Evolutionary conservation across 1,140 invertebrate genomes (phyloP).

Genomic region (Papilio polyxenes): DNA sequence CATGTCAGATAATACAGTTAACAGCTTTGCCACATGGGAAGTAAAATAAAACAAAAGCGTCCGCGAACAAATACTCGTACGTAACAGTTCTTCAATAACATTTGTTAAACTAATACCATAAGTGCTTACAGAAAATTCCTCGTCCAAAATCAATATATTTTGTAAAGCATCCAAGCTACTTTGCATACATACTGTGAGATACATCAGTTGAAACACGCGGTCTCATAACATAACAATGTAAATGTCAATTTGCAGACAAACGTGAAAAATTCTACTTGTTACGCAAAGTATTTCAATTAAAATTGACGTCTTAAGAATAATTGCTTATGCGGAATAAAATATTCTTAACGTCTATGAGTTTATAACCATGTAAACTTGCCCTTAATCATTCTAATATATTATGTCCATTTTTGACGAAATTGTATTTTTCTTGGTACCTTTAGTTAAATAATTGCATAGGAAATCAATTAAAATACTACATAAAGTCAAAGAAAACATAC

Average conservation of each 20-base stretch:
- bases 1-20: neutral
- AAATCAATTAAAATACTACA: neutral
- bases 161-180: constrained; percentile 31
- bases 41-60: neutral
- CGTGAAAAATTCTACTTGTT: constrained; percentile 48
- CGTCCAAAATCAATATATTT: constrained; percentile 8
- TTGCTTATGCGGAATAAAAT: neutral
- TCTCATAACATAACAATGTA: constrained; percentile 60
- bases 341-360: neutral
- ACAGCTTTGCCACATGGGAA: neutral
- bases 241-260: constrained; percentile 48
- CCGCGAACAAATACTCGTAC: neutral
- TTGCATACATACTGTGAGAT: constrained; percentile 47
- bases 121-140: neutral
- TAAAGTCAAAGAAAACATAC: constrained; percentile 13
- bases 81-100: neutral
- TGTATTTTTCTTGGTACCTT: neutral
- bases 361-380: neutral
- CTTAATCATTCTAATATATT: neutral
- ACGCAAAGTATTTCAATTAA: constrained; percentile 30
- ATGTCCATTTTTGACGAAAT: neutral
- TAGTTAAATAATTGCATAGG: neutral
- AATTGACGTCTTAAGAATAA: neutral
- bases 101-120: constrained; percentile 10
- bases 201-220: constrained; percentile 53